Conservation (phyloP, 35 echinoderm and acorn worm species). For the Ophioderma brevispina region DNA sequence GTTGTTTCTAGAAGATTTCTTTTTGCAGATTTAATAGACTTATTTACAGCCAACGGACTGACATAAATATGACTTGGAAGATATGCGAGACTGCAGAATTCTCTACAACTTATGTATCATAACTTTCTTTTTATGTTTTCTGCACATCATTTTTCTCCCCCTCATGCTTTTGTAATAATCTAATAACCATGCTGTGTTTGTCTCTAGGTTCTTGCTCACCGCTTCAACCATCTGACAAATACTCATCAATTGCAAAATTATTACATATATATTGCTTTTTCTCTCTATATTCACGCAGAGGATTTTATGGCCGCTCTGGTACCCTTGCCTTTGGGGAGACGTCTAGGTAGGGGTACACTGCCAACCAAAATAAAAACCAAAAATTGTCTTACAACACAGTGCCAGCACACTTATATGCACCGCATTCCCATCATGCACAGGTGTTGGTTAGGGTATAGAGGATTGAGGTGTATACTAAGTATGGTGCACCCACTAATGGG, state of each 20-base stretch:
- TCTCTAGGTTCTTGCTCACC: background rate
- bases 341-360: background rate
- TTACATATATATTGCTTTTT: background rate
- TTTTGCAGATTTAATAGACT: too few species aligned
- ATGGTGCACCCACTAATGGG: too few species aligned
- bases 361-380: background rate
- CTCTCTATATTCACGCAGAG: background rate
- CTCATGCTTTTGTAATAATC: too few species aligned
- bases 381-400: background rate
- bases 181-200: background rate
- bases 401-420: conserved; percentile 2
- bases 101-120: too few species aligned
- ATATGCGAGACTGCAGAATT: too few species aligned
- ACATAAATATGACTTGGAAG: too few species aligned
- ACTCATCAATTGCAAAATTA: background rate
- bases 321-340: background rate
- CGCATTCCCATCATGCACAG: background rate
- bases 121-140: too few species aligned
- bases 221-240: background rate
- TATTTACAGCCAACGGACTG: too few species aligned
- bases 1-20: too few species aligned
- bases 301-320: background rate
- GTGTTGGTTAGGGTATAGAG: background rate
- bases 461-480: background rate
- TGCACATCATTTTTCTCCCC: too few species aligned